Percentiles rank a stretch among this genome's conserved stretches.
Conservation (phyloP, 1,140 invertebrate species). For the Venustaconcha ellipsiformis region DNA sequence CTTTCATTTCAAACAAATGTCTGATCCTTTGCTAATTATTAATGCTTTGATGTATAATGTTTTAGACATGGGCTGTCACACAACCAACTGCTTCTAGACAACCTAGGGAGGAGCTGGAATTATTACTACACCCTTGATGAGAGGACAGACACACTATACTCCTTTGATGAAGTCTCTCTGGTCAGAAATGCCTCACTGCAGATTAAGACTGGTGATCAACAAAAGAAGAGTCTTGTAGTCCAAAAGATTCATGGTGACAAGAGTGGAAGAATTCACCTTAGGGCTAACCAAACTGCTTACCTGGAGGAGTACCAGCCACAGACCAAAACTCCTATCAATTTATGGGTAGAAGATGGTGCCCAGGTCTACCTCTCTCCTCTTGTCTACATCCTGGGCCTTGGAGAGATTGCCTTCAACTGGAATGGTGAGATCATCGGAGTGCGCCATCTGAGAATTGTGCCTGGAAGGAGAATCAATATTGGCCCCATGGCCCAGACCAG, state of each 20-base stretch:
- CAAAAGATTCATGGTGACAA: constrained; percentile 50
- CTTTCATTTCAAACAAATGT: too few relatives aligned
- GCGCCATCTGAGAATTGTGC: constrained; percentile 51
- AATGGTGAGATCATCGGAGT: constrained; percentile 58
- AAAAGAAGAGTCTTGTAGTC: constrained; percentile 33
- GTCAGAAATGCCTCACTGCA: constrained; percentile 46
- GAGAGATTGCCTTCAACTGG: constrained; percentile 58
- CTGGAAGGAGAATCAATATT: constrained; percentile 47
- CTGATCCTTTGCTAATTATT: too few relatives aligned
- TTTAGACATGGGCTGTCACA: too few relatives aligned
- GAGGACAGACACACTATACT: constrained; percentile 22
- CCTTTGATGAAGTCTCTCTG: constrained; percentile 54
- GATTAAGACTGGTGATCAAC: constrained; percentile 36
- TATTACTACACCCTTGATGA: constrained; percentile 47
- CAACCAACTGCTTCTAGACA: constrained; percentile 42
- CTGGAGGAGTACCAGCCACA: constrained; percentile 45
- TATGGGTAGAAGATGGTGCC: constrained; percentile 53
- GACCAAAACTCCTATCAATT: constrained; percentile 48
- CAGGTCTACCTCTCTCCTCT: constrained; percentile 45
- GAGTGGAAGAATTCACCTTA: constrained; percentile 43
- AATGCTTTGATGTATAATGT: too few relatives aligned
- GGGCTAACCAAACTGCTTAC: constrained; percentile 39
- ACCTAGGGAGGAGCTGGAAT: constrained; percentile 44
- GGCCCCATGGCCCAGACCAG: constrained; percentile 50
- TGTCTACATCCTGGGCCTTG: constrained; percentile 52